Base-by-base conservation (phyloP, 1,140 invertebrate species). In the Drosophila seguyi region DNA sequence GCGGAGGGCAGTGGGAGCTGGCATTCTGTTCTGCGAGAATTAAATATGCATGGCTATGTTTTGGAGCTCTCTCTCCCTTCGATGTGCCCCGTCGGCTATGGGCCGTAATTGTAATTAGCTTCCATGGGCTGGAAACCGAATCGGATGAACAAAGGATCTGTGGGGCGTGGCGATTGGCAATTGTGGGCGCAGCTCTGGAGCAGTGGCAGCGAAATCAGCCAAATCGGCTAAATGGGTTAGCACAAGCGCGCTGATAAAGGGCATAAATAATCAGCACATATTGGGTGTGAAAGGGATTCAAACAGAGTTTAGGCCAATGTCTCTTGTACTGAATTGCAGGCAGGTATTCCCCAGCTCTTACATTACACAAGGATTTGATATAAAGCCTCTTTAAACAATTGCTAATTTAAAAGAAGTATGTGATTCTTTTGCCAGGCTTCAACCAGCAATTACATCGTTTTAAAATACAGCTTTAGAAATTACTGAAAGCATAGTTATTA, bases 21-120 rank as follows among this genome's bases (percentile, higher is more conserved):
- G 48, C 6, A 58, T 75, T 65, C 38, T 57, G 47, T 42, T 41
- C 45, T 29, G 45, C 52, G 41, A 50, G 73, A 77, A 90, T 87
- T 81, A 87, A 90, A 87, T 87, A 87, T 87, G 84, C 85, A 88
- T 88, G 77, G 80, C 31, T 63, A 78, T 88, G 85, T 87, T 87
- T 81, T 60, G 48, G 77, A 59, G 47, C n/a, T 31, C 45, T 11
- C 16, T 27, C 22, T 10, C 36, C 29, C 27, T 20, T 13, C 73
- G 45, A 65, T 59, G 42, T 45, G 13, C 22, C 22, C 31, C 42
- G n/a, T 18, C 41, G 34, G 25, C 48, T 58, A 65, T 60, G 34
- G 74, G 36, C 57, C 50, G 79, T 83, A 83, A 87, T 88, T 87
- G 72, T 87, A 87, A 87, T 87, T 84, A 87, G 83, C 76, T 75